These are phyloP conservation scores for Pegoplata infirma DNA, from an alignment of 2,888 invertebrate genomes.

Conservation along the genomic window DNA sequence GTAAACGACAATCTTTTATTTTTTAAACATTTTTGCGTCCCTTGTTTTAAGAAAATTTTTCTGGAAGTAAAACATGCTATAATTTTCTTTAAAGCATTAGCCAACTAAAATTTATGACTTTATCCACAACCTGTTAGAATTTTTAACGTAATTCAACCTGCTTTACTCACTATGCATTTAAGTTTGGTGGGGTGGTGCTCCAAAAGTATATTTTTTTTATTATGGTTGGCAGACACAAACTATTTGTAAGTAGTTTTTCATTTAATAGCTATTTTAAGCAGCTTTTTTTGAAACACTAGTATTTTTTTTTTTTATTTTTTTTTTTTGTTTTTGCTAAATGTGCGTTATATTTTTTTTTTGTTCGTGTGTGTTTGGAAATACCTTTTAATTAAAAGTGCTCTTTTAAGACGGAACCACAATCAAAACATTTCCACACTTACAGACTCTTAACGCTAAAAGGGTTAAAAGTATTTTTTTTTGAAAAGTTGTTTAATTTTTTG, in stretches of 20 bases:
- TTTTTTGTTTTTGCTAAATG: neutral
- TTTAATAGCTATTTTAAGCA: conserved; percentile 41
- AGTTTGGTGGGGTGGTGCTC: neutral
- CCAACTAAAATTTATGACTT: too few species aligned
- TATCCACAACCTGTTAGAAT: conserved; percentile 50
- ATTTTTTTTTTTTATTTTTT: too few species aligned
- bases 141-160: conserved; percentile 27
- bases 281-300: conserved; percentile 23
- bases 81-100: too few species aligned
- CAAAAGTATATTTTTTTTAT: neutral
- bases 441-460: conserved; percentile 2
- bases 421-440: neutral
- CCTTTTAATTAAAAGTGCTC: conserved; percentile 42
- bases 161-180: neutral
- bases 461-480: conserved; percentile 36
- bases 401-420: conserved; percentile 33
- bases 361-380: conserved; percentile 27
- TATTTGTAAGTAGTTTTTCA: conserved; percentile 44
- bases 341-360: conserved; percentile 13
- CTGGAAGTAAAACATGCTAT: too few species aligned
- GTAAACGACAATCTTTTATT: too few species aligned
- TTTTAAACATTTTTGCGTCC: too few species aligned
- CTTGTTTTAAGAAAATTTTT: too few species aligned
- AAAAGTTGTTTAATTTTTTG: conserved; percentile 27
- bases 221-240: conserved; percentile 18